Conservation (phyloP, 2,888 invertebrate species). For the Cosmorhoe ocellata region DNA sequence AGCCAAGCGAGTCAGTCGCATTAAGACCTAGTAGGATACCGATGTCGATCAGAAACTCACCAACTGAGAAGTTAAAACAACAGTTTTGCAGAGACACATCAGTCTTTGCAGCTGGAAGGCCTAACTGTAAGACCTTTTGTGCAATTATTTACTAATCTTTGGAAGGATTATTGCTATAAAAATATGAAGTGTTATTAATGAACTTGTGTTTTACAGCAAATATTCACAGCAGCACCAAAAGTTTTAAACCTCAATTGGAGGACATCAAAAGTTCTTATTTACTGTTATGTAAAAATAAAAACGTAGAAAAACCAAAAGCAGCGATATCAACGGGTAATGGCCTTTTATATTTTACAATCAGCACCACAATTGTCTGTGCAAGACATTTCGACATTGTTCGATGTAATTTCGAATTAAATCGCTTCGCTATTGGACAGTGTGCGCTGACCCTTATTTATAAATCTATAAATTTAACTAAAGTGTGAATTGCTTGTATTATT, state of each 20-base stretch:
- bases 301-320: slow-evolving; percentile 25
- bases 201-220: slow-evolving; percentile 45
- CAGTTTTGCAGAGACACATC: slow-evolving; percentile 36
- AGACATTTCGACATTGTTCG: too few species aligned
- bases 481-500: slow-evolving; percentile 39
- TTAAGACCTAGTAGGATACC: slow-evolving; percentile 19
- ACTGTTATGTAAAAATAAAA: slow-evolving; percentile 46
- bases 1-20: not conserved
- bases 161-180: too few species aligned
- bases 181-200: too few species aligned
- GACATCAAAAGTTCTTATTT: slow-evolving; percentile 70
- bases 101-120: slow-evolving; percentile 19
- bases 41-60: slow-evolving; percentile 26
- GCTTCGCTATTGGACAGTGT: too few species aligned
- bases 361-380: too few species aligned
- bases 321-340: slow-evolving; percentile 20
- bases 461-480: too few species aligned
- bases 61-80: slow-evolving; percentile 37
- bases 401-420: too few species aligned
- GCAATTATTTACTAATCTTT: too few species aligned
- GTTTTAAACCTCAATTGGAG: slow-evolving; percentile 66
- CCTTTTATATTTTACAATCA: too few species aligned
- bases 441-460: too few species aligned
- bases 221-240: slow-evolving; percentile 42
- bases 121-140: slow-evolving; percentile 27